phyloP scores from a whole-genome alignment of 1,140 invertebrate genomes.

The Drosophila takahashii region DNA sequence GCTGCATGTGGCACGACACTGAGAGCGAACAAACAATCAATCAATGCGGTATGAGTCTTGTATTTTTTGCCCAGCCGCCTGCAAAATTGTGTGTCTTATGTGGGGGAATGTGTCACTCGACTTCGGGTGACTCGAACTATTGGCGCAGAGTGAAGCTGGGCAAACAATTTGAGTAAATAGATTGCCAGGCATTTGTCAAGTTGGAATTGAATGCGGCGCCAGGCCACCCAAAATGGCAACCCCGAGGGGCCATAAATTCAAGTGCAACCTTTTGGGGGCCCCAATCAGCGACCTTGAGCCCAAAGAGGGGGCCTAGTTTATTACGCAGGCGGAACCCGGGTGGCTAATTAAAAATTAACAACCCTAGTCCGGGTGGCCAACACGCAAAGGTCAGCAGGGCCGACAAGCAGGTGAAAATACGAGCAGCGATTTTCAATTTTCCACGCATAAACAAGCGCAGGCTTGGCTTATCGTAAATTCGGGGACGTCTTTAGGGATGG shows the following conservation, averaged over 20 bases:
- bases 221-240: neutral
- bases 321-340: slow-evolving; percentile 15
- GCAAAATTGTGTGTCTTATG: slow-evolving; percentile 30
- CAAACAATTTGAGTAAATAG: slow-evolving; percentile 42
- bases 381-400: slow-evolving; percentile 68
- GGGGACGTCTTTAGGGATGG: slow-evolving; percentile 8
- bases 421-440: slow-evolving; percentile 49
- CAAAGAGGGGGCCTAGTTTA: slow-evolving; percentile 28
- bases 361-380: slow-evolving; percentile 42
- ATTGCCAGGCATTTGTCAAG: slow-evolving; percentile 44
- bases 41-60: slow-evolving; percentile 60
- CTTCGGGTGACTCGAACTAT: slow-evolving; percentile 37
- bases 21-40: slow-evolving; percentile 60
- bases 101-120: slow-evolving; percentile 30
- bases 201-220: slow-evolving; percentile 5
- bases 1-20: slow-evolving; percentile 45
- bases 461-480: slow-evolving; percentile 29
- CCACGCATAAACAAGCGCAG: slow-evolving; percentile 55
- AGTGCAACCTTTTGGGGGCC: slow-evolving; percentile 64
- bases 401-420: slow-evolving; percentile 5
- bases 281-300: slow-evolving; percentile 63
- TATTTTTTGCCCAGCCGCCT: slow-evolving; percentile 45
- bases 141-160: neutral
- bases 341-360: slow-evolving; percentile 80
- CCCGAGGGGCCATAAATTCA: slow-evolving; percentile 62